Conservation (phyloP, 2,888 invertebrate genomes). For the Rhodophaea formosa region DNA sequence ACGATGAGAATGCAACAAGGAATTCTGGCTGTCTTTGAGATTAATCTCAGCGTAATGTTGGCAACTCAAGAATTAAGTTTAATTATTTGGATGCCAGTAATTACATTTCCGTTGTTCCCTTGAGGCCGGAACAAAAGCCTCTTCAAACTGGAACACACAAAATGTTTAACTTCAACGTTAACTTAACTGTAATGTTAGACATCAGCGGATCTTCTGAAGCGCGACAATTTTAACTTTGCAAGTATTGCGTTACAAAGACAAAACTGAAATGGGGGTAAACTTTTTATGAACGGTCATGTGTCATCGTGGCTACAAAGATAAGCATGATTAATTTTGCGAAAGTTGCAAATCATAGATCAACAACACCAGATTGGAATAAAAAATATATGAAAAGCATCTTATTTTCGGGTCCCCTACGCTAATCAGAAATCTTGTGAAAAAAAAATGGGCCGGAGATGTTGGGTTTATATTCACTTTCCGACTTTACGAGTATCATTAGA, state of each 20-base stretch:
- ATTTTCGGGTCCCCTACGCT: too few relatives aligned
- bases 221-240: slow-evolving; percentile 4
- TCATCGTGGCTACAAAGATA: not conserved
- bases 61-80: not conserved
- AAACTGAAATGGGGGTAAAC: not conserved
- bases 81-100: not conserved
- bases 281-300: not conserved
- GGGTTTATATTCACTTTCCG: too few relatives aligned
- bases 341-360: not conserved
- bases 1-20: too few relatives aligned
- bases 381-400: not conserved
- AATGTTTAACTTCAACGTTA: slow-evolving; percentile 1
- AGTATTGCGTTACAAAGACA: slow-evolving; percentile 9
- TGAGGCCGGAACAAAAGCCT: not conserved
- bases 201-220: not conserved
- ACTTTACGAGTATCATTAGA: too few relatives aligned
- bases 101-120: slow-evolving; percentile 1
- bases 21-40: not conserved
- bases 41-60: not conserved
- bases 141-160: slow-evolving; percentile 6
- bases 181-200: slow-evolving; percentile 6
- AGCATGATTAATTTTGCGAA: not conserved
- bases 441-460: too few relatives aligned
- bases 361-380: not conserved
- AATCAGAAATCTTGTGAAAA: too few relatives aligned